Evolutionary conservation across 1,140 invertebrate species (phyloP), one percentile per base, ranked within the genome.

Genomic region (Littorina saxatilis): DNA sequence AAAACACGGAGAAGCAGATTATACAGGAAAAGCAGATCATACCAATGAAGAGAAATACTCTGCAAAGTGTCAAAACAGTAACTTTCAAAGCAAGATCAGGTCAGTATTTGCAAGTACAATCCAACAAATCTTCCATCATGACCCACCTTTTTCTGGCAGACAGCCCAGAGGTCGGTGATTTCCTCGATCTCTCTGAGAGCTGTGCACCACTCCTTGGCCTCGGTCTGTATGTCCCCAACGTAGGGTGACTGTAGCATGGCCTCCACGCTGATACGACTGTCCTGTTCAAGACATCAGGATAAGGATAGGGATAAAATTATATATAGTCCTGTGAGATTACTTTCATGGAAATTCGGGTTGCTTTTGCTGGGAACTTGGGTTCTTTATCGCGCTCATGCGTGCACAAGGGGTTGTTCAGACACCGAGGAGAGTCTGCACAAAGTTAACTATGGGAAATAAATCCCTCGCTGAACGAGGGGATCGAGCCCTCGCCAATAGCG

Each of bases 131-230:
- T 47, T 5, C 7, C 43, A 5, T 47, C 43, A 47, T 47, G n/a
- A 1, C 47, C 29, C 80, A 92, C 91, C 90, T 92, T 92, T 82
- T 89, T 90, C 87, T 92, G 91, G 83, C 87, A 89, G 1, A 83
- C 85, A 70, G 85, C 76, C 90, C 91, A 91, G 0, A 91, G 87
- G 61, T 91, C 87, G 29, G 88, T 84, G 37, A 91, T 89, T 83
- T 92, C 91, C 81, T 92, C 90, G 50, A 91, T 87, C 80, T 92
- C 88, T 27, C 88, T 82, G 20, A 92, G 81, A 63, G 87, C 83
- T 35, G 82, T 84, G 55, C 84, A 77, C 89, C 90, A 90, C n/a
- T 77, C 83, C 37, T 89, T 84, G 0, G 89, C 90, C 79, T 88
- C 82, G 1, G 78, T 74, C 50, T 83, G 85, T 76, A 91, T 90